Conservation (phyloP, 2,888 invertebrate species). For the Monoplex corrugatus region DNA sequence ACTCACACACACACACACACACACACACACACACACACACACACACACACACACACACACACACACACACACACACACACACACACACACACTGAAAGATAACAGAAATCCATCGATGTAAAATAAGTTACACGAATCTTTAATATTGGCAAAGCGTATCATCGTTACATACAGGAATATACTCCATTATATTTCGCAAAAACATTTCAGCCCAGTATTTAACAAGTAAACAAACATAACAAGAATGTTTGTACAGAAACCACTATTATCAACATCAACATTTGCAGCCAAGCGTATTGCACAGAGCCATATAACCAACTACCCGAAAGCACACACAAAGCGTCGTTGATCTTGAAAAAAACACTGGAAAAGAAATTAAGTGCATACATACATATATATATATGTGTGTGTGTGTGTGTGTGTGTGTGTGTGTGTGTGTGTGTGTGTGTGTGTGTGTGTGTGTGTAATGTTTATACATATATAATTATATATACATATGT, state of each 20-base stretch:
- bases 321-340: neutral
- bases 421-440: conserved; percentile 3
- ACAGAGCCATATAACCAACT: neutral
- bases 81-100: neutral
- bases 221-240: neutral
- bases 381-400: neutral
- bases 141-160: neutral
- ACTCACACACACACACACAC: too few relatives aligned
- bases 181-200: neutral
- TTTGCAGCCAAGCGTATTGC: neutral
- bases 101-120: neutral
- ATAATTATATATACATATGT: neutral
- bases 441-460: too few relatives aligned
- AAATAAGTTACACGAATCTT: neutral
- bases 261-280: neutral
- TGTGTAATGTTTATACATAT: neutral
- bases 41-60: too few relatives aligned
- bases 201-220: neutral
- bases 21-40: too few relatives aligned
- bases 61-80: too few relatives aligned
- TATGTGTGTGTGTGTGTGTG: conserved; percentile 11
- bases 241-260: neutral
- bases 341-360: too few relatives aligned
- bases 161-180: neutral
- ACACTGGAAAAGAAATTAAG: too few relatives aligned